Percentiles rank a stretch among this genome's conserved stretches.
phyloP scores from a whole-genome alignment of 2,113 vertebrate species.

The Illadopsis cleaveri region DNA sequence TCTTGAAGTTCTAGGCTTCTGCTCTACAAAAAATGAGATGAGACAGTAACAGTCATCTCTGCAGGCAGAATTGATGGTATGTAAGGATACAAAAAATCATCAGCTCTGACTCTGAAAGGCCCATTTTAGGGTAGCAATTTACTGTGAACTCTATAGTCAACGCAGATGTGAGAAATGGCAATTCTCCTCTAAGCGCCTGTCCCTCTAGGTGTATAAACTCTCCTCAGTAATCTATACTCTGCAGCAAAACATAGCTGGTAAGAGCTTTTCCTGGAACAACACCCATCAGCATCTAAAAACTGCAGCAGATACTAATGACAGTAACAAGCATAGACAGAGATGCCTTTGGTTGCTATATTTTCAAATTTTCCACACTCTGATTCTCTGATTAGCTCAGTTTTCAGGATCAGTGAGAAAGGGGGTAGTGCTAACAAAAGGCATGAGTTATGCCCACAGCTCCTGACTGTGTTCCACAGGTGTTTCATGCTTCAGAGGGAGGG shows the following conservation, averaged over 20 bases:
- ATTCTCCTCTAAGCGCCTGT: background rate
- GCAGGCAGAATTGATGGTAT: background rate
- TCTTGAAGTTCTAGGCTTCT: background rate
- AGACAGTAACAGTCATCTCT: background rate
- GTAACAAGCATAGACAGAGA: background rate
- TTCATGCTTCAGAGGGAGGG: fast-evolving
- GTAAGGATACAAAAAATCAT: background rate
- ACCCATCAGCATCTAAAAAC: background rate
- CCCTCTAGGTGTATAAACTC: background rate
- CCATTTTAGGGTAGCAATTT: background rate
- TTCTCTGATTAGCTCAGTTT: background rate
- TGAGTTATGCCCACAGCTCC: background rate
- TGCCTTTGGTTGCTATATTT: background rate
- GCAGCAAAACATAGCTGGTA: background rate
- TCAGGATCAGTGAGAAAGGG: background rate
- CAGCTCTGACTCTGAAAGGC: background rate
- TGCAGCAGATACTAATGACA: background rate
- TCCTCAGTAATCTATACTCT: background rate
- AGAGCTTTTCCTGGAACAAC: background rate
- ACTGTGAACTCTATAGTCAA: background rate
- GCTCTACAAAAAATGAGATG: background rate
- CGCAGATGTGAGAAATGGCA: background rate
- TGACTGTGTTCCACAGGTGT: background rate
- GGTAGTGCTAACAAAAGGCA: background rate
- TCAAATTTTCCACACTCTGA: background rate